Conservation (phyloP, 2,797 vertebrate species). For the Falco concolor region DNA sequence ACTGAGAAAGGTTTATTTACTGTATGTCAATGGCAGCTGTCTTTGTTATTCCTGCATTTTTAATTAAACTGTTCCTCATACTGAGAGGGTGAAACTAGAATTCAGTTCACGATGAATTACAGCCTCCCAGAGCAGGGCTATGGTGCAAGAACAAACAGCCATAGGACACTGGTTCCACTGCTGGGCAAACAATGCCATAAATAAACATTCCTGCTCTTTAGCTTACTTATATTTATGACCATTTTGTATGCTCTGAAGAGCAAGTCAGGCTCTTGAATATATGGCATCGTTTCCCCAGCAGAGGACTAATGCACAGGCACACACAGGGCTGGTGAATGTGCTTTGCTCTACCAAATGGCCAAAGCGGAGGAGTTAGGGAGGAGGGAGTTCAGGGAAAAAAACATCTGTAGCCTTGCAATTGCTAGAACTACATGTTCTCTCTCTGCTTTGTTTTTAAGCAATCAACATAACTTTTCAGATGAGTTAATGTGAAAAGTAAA, state of each 20-base stretch:
- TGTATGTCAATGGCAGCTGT: neutral
- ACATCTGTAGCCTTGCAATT: neutral
- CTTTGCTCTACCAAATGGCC: neutral
- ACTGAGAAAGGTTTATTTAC: neutral
- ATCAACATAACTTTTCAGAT: neutral
- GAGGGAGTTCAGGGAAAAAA: neutral
- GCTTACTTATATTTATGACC: neutral
- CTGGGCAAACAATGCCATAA: neutral
- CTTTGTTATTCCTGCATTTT: neutral
- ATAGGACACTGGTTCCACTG: neutral
- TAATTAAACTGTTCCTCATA: neutral
- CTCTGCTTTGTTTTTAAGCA: neutral
- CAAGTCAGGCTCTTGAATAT: neutral
- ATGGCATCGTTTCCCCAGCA: neutral
- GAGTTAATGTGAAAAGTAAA: slow-evolving; percentile 16
- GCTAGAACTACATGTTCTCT: neutral
- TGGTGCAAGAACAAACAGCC: neutral
- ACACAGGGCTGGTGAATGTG: neutral
- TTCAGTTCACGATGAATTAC: neutral
- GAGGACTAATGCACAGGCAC: neutral
- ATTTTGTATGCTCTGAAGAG: neutral
- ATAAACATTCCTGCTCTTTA: neutral
- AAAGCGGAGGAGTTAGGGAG: neutral
- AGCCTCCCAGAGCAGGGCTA: neutral
- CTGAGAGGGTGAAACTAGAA: neutral